phyloP scores from a whole-genome alignment of 2,113 vertebrate genomes.

The Chiloscyllium plagiosum region DNA sequence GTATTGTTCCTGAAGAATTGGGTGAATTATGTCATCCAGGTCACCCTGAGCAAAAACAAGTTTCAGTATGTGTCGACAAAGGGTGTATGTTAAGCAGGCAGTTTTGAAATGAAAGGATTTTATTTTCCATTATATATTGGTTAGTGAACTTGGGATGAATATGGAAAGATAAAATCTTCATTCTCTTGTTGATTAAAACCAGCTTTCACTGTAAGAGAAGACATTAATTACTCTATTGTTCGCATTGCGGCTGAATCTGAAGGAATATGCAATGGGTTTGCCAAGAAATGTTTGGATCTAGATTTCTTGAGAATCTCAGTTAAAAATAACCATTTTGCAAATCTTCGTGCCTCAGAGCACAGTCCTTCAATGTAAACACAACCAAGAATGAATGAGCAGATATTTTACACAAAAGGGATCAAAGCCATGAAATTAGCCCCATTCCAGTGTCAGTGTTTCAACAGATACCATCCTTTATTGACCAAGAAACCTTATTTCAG shows the following conservation, averaged over 20 bases:
- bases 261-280: neutral
- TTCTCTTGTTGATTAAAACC: conserved; percentile 5
- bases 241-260: neutral
- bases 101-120: neutral
- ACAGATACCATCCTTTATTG: neutral
- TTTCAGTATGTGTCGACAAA: neutral
- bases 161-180: conserved; percentile 13
- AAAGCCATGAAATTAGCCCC: neutral
- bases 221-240: conserved; percentile 28
- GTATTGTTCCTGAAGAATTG: neutral
- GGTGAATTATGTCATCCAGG: neutral
- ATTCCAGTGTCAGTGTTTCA: neutral
- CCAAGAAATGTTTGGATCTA: conserved; percentile 19
- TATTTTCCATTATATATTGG: neutral
- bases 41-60: neutral
- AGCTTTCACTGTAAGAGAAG: conserved; percentile 14
- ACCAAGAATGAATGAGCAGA: conserved; percentile 23
- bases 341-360: neutral
- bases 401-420: conserved; percentile 20
- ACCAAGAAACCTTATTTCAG: neutral
- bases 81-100: neutral
- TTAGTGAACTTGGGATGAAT: neutral
- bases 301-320: conserved; percentile 24
- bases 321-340: conserved; percentile 30
- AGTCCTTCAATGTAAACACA: neutral